Evolutionary conservation across 2,888 invertebrate genomes (phyloP), one percentile per base, ranked within the genome.

Genomic region (Gryllus longicercus): DNA sequence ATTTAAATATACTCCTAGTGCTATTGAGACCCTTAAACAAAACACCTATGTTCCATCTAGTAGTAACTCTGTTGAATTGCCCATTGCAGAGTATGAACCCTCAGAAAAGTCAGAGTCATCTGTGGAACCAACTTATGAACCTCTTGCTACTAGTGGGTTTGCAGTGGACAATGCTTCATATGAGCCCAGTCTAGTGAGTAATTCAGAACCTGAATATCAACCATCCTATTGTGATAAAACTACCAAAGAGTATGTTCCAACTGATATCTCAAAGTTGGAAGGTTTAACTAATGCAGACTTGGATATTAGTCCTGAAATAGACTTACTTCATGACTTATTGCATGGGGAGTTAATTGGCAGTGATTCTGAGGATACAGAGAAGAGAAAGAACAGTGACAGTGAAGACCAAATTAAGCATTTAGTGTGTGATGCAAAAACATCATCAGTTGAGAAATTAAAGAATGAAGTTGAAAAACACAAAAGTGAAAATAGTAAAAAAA

Each of bases 241-340:
- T 38, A 50, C 38, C 14, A 76, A 50, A 5, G 23, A 79, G n/a
- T 83, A 83, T 50, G 80, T 78, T 21, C 83, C 83, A 49, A 82
- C 83, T 16, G 79, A 79, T 75, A 80, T 81, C 49, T 50, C 80
- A 14, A 51, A 78, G 11, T 77, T 82, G 63, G 79, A 78, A 38
- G 80, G 79, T 14, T 16, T 63, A 16, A 79, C 80, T 51, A 38
- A 75, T 21, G 78, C 79, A 77, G 51, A 50, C 8, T 74, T 76
- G n/a, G 81, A 81, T 79, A n/a, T 80, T n/a, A 75, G 74, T 4
- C 84, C 84, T 14, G 88, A 88, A 78, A 87, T 88, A 83, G 86
- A 87, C 81, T 84, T 87, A 80, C 86, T 88, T 77, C 88, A 88
- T 83, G 88, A 88, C 80, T 86, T 88, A 63, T 63, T 63, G 63